Evolutionary conservation across 2,888 invertebrate species (phyloP).

Genomic region (Athrips mouffetella): DNA sequence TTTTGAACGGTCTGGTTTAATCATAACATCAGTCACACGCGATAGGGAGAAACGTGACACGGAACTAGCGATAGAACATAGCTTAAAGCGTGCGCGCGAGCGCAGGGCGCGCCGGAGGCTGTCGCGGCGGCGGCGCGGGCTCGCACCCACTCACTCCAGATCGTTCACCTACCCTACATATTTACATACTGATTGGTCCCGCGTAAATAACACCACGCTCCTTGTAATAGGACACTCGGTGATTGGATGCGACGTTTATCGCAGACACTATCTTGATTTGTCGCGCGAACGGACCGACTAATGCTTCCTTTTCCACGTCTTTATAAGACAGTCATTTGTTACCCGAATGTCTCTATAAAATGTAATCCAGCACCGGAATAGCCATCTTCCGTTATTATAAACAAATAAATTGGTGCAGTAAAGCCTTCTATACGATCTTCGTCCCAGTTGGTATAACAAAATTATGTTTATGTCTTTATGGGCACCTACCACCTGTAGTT

Average conservation of each 20-base stretch:
- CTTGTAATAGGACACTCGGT: slow-evolving; percentile 59
- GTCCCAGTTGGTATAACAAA: slow-evolving; percentile 2
- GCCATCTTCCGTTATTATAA: slow-evolving; percentile 18
- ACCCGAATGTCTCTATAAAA: slow-evolving; percentile 53
- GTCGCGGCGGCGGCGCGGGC: slow-evolving; percentile 42
- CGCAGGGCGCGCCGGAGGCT: slow-evolving; percentile 62
- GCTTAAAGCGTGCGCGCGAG: slow-evolving; percentile 52
- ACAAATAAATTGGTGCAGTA: slow-evolving; percentile 12
- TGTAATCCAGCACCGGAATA: slow-evolving; percentile 34
- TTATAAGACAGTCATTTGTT: slow-evolving; percentile 48
- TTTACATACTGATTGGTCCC: slow-evolving; percentile 72
- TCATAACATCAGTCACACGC: slow-evolving; percentile 25
- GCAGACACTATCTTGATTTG: slow-evolving; percentile 64
- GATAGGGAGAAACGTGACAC: slow-evolving; percentile 8
- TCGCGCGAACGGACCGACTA: slow-evolving; percentile 43
- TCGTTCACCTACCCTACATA: slow-evolving; percentile 73
- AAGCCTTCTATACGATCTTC: not conserved
- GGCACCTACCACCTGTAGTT: slow-evolving; percentile 4
- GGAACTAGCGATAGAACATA: slow-evolving; percentile 17
- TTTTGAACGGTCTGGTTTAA: slow-evolving; percentile 17
- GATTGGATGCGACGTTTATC: slow-evolving; percentile 60
- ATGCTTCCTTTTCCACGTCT: slow-evolving; percentile 44
- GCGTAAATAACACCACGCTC: slow-evolving; percentile 60
- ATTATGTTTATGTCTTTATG: slow-evolving; percentile 2
- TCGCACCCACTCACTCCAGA: slow-evolving; percentile 68